A percentile compares a stretch with the other conserved stretches of the same genome.
Conservation (phyloP, 1,140 invertebrate genomes). For the Himalopsyche phryganea region DNA sequence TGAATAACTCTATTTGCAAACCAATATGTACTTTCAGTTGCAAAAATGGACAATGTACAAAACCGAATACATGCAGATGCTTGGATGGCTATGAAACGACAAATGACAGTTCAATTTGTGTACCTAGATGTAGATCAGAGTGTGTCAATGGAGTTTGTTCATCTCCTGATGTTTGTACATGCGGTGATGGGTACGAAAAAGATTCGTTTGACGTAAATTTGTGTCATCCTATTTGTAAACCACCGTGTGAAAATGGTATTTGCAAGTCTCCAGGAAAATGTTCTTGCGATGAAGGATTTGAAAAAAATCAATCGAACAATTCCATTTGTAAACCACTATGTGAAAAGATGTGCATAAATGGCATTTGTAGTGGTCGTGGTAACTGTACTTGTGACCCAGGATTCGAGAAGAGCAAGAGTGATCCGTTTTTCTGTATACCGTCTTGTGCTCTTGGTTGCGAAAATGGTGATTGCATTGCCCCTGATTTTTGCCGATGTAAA, state of each 20-base stretch:
- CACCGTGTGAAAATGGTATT: slow-evolving; percentile 14
- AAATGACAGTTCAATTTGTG: neutral
- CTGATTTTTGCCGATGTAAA: slow-evolving; percentile 46
- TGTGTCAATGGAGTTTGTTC: slow-evolving; percentile 8
- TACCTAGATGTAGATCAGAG: neutral
- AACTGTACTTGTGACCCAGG: slow-evolving; percentile 34
- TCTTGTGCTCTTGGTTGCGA: slow-evolving; percentile 54
- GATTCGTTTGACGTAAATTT: neutral
- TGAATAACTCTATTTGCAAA: too few relatives aligned
- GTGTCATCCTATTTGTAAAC: slow-evolving; percentile 11
- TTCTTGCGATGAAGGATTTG: too few relatives aligned
- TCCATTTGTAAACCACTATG: too few relatives aligned
- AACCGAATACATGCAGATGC: slow-evolving; percentile 40
- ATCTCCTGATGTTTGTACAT: slow-evolving; percentile 40
- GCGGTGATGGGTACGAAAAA: slow-evolving; percentile 22
- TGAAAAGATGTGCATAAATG: too few relatives aligned
- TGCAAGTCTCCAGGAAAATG: neutral
- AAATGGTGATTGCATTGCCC: slow-evolving; percentile 51
- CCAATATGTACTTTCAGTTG: too few relatives aligned
- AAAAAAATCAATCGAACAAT: neutral
- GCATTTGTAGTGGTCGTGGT: slow-evolving; percentile 13
- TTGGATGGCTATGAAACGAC: slow-evolving; percentile 37
- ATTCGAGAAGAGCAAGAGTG: slow-evolving; percentile 27
- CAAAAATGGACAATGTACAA: too few relatives aligned
- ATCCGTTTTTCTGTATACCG: slow-evolving; percentile 44